Conservation (phyloP, 2,888 invertebrate genomes). For the Arctia plantaginis region DNA sequence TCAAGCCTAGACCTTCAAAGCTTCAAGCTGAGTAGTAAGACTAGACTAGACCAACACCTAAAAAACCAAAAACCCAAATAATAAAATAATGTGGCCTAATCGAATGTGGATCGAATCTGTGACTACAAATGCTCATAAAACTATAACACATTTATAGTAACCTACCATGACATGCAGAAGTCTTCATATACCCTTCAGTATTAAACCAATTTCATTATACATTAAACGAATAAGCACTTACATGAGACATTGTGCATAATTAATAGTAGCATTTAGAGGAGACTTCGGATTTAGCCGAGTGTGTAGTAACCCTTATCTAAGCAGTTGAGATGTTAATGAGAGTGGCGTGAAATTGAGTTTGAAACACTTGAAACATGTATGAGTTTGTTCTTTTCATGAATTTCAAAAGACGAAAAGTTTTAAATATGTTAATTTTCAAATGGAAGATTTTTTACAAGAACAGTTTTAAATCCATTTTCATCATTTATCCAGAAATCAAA, state of each 20-base stretch:
- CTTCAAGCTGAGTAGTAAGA: too few species aligned
- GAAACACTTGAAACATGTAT: conserved; percentile 8
- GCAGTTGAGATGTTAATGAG: conserved; percentile 12
- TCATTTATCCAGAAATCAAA: too few species aligned
- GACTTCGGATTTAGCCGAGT: conserved; percentile 31
- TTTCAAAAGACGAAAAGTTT: not conserved
- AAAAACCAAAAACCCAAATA: too few species aligned
- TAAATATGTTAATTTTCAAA: too few species aligned
- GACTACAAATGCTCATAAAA: not conserved
- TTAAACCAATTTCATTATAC: conserved; percentile 36
- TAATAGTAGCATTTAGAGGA: conserved; percentile 38
- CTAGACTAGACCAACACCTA: too few species aligned
- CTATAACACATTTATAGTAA: not conserved
- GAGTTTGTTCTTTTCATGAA: not conserved
- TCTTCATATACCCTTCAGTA: conserved; percentile 12
- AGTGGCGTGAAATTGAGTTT: conserved; percentile 4
- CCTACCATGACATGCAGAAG: not conserved
- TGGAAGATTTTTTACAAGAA: too few species aligned
- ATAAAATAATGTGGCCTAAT: not conserved
- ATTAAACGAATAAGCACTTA: conserved; percentile 33
- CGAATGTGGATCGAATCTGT: not conserved
- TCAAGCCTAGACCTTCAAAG: too few species aligned
- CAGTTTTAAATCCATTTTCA: too few species aligned
- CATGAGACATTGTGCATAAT: conserved; percentile 47
- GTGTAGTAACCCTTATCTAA: conserved; percentile 15